These are phyloP conservation scores for Polietes domitor DNA, from an alignment of 2,888 invertebrate genomes.

Conservation along the genomic window DNA sequence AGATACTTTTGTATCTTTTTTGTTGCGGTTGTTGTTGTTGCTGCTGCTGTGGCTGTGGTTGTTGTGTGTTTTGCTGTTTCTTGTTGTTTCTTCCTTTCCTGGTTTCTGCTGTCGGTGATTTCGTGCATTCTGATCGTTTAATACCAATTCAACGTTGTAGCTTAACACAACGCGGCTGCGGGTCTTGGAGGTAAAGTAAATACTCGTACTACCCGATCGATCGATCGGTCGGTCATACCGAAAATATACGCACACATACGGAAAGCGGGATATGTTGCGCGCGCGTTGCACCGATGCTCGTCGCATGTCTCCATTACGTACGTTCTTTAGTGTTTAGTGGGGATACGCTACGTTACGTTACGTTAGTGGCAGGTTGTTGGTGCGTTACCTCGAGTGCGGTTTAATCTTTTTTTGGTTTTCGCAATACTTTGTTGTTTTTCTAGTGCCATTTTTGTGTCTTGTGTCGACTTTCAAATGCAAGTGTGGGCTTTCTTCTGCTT, in stretches of 20 bases:
- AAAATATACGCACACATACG: slow-evolving; percentile 7
- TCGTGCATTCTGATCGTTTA: slow-evolving; percentile 55
- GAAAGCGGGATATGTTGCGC: neutral
- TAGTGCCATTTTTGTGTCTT: slow-evolving; percentile 27
- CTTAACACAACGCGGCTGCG: slow-evolving; percentile 57
- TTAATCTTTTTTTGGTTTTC: neutral
- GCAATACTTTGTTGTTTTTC: slow-evolving; percentile 4
- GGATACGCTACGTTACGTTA: neutral
- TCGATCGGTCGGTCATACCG: neutral
- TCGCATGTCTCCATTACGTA: neutral
- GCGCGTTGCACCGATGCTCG: neutral
- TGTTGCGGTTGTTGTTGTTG: neutral
- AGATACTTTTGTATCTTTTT: slow-evolving; percentile 50
- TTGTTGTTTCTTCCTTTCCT: neutral
- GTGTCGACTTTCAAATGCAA: slow-evolving; percentile 56
- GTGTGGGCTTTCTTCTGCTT: slow-evolving; percentile 63
- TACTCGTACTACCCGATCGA: neutral
- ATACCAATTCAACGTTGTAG: slow-evolving; percentile 65
- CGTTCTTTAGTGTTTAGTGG: too few relatives aligned
- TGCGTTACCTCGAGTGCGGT: slow-evolving; percentile 22
- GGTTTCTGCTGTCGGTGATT: slow-evolving; percentile 7
- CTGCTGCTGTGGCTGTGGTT: neutral
- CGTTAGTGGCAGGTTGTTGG: neutral
- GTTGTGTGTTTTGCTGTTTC: neutral
- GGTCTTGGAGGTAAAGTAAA: slow-evolving; percentile 28